Evolutionary conservation across 2,797 vertebrate species (phyloP).

Genomic region (Brachyrhaphis roseni): DNA sequence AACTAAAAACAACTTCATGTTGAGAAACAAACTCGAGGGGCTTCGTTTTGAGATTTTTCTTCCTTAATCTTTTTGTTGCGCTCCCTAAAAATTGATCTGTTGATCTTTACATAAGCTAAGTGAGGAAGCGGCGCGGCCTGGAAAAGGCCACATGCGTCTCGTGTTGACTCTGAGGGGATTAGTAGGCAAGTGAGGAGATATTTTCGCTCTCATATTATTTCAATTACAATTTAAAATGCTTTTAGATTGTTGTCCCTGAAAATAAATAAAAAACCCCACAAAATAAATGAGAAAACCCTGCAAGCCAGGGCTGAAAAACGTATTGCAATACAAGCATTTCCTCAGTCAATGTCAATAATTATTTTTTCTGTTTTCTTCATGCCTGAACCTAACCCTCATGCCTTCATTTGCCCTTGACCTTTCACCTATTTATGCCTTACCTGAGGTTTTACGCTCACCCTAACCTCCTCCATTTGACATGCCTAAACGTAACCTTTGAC

Average conservation of each 20-base stretch:
- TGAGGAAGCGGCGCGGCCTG: conserved; percentile 51
- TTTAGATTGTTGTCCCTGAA: background rate
- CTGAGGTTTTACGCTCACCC: no score
- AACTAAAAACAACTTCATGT: conserved; percentile 24
- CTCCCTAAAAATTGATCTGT: conserved; percentile 53
- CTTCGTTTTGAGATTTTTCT: conserved; percentile 24
- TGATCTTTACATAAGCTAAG: conserved; percentile 59
- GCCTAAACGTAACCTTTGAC: no score
- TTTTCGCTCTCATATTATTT: background rate
- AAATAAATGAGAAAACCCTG: background rate
- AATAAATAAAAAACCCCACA: background rate
- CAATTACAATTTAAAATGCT: background rate
- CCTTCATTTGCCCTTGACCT: no score
- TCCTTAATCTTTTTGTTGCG: conserved; percentile 16
- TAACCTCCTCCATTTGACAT: no score
- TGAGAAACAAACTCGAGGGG: conserved; percentile 8
- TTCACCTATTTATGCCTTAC: no score
- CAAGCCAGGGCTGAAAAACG: background rate
- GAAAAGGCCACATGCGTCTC: conserved; percentile 50
- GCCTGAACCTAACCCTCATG: no score
- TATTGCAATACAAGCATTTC: no score
- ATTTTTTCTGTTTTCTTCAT: no score
- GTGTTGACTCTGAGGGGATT: conserved; percentile 43
- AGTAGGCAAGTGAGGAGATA: conserved; percentile 28
- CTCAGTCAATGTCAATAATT: no score